Conservation (phyloP, 1,140 invertebrate species). For the Papilio polytes region DNA sequence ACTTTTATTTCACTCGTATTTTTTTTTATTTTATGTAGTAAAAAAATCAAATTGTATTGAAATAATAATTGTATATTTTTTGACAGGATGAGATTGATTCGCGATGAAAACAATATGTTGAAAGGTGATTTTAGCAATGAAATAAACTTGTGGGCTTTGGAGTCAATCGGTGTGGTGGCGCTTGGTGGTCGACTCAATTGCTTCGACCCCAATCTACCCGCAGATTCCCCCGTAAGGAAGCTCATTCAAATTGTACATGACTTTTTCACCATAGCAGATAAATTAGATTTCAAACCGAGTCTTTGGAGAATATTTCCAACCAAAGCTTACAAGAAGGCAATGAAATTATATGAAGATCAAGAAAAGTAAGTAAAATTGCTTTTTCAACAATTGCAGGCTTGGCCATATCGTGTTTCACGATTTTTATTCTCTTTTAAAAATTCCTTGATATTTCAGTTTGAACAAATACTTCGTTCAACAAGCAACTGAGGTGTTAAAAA, state of each 20-base stretch:
- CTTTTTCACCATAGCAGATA: conserved; percentile 84
- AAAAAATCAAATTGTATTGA: no score
- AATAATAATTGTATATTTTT: no score
- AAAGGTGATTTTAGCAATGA: conserved; percentile 85
- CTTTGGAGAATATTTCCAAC: conserved; percentile 86
- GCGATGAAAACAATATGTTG: conserved; percentile 83
- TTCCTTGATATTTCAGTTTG: conserved; percentile 44
- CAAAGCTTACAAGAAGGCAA: conserved; percentile 81
- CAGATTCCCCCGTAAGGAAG: conserved; percentile 83
- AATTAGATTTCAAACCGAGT: conserved; percentile 86
- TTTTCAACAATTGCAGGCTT: no score
- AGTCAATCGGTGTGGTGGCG: conserved; percentile 88
- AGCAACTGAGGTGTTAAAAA: conserved; percentile 48
- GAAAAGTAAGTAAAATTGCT: conserved; percentile 45
- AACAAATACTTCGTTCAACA: conserved; percentile 51
- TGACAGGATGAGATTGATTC: conserved; percentile 82
- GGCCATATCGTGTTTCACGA: no score
- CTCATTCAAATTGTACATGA: conserved; percentile 81
- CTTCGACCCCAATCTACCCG: conserved; percentile 78
- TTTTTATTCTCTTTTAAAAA: no score
- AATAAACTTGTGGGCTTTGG: conserved; percentile 88
- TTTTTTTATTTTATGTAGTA: no score
- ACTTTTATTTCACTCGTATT: no score
- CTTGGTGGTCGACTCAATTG: conserved; percentile 88
- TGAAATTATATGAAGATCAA: conserved; percentile 64